Evolutionary conservation across 2,888 invertebrate species (phyloP), one percentile per base, ranked within the genome.

Genomic region (Tiliacea citrago): DNA sequence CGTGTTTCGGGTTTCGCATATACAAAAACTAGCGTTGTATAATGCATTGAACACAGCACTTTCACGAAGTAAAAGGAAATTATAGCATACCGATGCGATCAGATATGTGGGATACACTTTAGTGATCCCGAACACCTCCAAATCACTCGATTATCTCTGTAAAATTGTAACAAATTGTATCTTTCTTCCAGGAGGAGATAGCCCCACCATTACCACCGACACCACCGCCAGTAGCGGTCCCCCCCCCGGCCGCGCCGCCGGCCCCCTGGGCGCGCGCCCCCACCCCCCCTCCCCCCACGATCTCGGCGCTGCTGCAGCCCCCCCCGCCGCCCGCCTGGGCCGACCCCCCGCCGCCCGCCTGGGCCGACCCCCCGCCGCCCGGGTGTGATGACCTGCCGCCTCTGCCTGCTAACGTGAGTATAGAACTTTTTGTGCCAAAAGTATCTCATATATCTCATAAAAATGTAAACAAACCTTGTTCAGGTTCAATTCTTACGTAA

Each of bases 291-390:
- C 84, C 86, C 24, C 73, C 84, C 18, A 8, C 92, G 57, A 39
- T 39, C 93, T 93, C 62, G 91, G 73, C 89, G 92, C 62, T 8
- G 87, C 68, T 5, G 62, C 78, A 63, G 86, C 79, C 80, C 77
- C 95, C 96, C 16, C 94, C 95, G 80, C 96, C 94, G 77, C 96
- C 94, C 61, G 24, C 78, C 0, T 87, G 87, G 87, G n/a, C 10
- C 7, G 87, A 87, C 89, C 95, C 96, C 10, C 95, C 95, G 79
- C 96, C 94, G 79, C 96, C 94, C 42, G 95, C 78, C 0, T 87
- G 87, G 87, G n/a, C 10, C 7, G 87, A 87, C 89, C 95, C 96
- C 10, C 95, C 95, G 79, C 96, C 94, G 79, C 96, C 94, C 42
- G 95, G 95, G 78, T 93, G 91, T 77, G 94, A 93, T 79, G 93